Percentiles rank a stretch among this genome's conserved stretches.
These are phyloP conservation scores for Aphelenchoides besseyi DNA, from an alignment of 1,140 invertebrate genomes.

Conservation along the genomic window DNA sequence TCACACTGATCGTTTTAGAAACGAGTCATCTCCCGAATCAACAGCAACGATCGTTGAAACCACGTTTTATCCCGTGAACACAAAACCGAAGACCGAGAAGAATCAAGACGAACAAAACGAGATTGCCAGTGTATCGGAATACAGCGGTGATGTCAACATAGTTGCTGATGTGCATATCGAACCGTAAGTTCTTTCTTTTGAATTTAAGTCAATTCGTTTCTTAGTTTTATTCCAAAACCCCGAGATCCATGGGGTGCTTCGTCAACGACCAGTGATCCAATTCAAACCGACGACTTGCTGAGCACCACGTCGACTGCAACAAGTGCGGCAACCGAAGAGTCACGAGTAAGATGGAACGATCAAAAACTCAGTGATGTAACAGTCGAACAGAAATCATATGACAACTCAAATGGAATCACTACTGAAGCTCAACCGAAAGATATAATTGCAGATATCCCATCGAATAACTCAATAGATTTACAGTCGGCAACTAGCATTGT, in stretches of 20 bases:
- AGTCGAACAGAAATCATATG: not conserved
- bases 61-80: not conserved
- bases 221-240: slow-evolving; percentile 3
- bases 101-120: not conserved
- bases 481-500: not conserved
- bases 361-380: not conserved
- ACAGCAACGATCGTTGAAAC: slow-evolving; percentile 2
- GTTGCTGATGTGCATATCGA: not conserved
- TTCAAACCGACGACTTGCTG: not conserved
- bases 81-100: not conserved
- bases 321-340: not conserved
- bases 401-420: slow-evolving; percentile 7
- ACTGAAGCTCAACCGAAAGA: not conserved
- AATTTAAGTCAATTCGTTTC: slow-evolving; percentile 2
- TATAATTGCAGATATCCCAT: not conserved
- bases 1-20: not conserved
- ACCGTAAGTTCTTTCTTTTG: slow-evolving; percentile 2
- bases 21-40: slow-evolving; percentile 6
- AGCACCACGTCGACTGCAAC: not conserved
- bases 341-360: not conserved
- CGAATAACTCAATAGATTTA: not conserved
- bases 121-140: not conserved
- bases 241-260: not conserved
- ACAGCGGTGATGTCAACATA: not conserved
- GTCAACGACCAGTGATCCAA: not conserved